phyloP scores from a whole-genome alignment of 2,888 invertebrate species.

The Parelbella ahira region DNA sequence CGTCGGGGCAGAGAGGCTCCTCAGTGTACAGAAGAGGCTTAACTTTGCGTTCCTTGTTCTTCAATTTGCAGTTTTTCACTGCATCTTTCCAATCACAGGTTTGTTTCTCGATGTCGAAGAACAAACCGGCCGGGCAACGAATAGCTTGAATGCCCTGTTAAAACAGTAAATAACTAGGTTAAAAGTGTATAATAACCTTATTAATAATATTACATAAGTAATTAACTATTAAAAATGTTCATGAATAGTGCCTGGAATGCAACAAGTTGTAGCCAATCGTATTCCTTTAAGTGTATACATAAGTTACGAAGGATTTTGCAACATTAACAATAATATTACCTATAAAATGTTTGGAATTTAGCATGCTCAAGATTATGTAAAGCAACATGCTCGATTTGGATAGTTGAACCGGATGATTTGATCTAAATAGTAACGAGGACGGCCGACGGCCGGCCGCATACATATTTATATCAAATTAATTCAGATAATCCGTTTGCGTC shows the following conservation, averaged over 20 bases:
- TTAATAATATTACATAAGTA: too few species aligned
- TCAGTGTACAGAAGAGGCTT: constrained; percentile 93
- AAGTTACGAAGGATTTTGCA: constrained; percentile 12
- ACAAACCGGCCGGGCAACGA: constrained; percentile 94
- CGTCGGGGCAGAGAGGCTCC: constrained; percentile 93
- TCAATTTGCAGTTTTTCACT: constrained; percentile 95
- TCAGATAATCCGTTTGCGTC: too few species aligned
- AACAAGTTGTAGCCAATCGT: constrained; percentile 5
- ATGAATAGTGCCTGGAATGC: too few species aligned
- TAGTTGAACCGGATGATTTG: constrained; percentile 25
- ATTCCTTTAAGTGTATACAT: constrained; percentile 11
- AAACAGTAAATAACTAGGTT: background rate
- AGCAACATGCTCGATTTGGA: constrained; percentile 12
- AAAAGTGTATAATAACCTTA: too few species aligned
- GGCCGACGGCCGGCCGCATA: constrained; percentile 17
- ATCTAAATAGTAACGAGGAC: constrained; percentile 28
- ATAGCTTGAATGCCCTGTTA: constrained; percentile 93
- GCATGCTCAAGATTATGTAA: constrained; percentile 21
- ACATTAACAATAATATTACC: background rate
- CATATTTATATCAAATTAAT: constrained; percentile 27
- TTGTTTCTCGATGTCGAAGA: constrained; percentile 96
- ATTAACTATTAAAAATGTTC: too few species aligned
- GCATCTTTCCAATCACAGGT: constrained; percentile 97
- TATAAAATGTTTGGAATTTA: constrained; percentile 21
- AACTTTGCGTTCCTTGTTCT: constrained; percentile 93